These are phyloP conservation scores for Hippocampus barbouri DNA, from an alignment of 2,113 vertebrate genomes.

Conservation along the genomic window DNA sequence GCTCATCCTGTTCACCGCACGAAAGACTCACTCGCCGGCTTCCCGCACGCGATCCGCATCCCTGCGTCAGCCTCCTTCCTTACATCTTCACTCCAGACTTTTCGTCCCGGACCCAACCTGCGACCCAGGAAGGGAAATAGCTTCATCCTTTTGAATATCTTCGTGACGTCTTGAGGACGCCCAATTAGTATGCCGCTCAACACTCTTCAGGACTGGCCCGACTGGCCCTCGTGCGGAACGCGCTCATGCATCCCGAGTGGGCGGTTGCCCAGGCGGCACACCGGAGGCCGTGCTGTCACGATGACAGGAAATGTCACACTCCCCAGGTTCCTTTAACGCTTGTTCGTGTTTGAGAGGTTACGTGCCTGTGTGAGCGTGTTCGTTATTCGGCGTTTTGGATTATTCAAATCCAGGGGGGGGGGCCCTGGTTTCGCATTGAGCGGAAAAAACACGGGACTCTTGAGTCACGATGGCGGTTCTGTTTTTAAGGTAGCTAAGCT, in stretches of 20 bases:
- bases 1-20: not conserved
- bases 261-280: constrained; percentile 20
- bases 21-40: not conserved
- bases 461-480: not conserved
- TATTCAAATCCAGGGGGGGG: constrained; percentile 42
- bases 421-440: constrained; percentile 32
- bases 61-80: not conserved
- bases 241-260: constrained; percentile 14
- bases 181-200: not conserved
- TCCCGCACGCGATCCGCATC: not conserved
- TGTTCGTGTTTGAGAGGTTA: not conserved
- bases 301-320: constrained; percentile 45
- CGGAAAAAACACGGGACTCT: not conserved
- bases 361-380: not conserved
- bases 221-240: constrained; percentile 7
- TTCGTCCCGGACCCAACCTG: constrained; percentile 7
- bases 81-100: constrained; percentile 16
- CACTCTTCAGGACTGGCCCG: not conserved
- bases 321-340: constrained; percentile 6
- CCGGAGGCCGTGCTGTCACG: constrained; percentile 40
- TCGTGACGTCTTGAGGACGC: not conserved
- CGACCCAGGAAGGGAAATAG: not conserved
- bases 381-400: constrained; percentile 44
- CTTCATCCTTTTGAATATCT: not conserved
- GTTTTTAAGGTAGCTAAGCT: too few relatives aligned